Base-by-base conservation (phyloP, 92 coral and sea anemone species). In the Porites cylindrica region DNA sequence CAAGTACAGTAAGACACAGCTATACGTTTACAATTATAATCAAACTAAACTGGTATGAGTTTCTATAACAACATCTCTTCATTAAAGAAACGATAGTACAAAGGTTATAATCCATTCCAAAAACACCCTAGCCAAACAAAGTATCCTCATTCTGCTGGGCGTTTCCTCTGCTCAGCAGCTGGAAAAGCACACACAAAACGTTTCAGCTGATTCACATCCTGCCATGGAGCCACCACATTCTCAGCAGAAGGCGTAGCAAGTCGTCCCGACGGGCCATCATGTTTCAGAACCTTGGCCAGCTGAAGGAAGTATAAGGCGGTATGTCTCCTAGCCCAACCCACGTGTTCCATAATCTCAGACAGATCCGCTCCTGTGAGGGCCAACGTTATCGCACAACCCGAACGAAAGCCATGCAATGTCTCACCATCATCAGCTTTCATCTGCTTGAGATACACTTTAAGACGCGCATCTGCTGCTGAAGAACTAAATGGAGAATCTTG, bases 381-480 rank as follows among this genome's bases (percentile, higher is more conserved):
- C 65, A 11, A 70, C 76, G 12, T 77, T 77, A 81, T 67, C 17
- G 91, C 91, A 73, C 91, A 82, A 9, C 91, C 91, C 20, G 91
- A 16, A 14, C 88, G 88, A 19, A 88, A 82, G 2, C 91, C 91
- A 88, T 88, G 91, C 16, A 87, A 64, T 7, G 86, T 87, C 65
- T 87, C 90, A 13, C 93, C 90, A 26, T 85, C 82, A 71, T 91
- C 91, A 14, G 79, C 72, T 14, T 74, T 73, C 90, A 80, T 86
- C 59, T 85, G 69, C 38, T 85, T 64, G 9, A 91, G 63, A 68
- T 90, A 90, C 7, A 62, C 10, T 64, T 85, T 90, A 21, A 90
- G 72, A n/a, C 87, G 87, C 7, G 90, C 86, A 62, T 90, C 90
- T 2, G 93, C 87, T 12, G 91, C 65, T 1, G 88, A 63, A 11